These are phyloP conservation scores for Lypha dubia DNA, from an alignment of 2,888 invertebrate species.

Conservation along the genomic window DNA sequence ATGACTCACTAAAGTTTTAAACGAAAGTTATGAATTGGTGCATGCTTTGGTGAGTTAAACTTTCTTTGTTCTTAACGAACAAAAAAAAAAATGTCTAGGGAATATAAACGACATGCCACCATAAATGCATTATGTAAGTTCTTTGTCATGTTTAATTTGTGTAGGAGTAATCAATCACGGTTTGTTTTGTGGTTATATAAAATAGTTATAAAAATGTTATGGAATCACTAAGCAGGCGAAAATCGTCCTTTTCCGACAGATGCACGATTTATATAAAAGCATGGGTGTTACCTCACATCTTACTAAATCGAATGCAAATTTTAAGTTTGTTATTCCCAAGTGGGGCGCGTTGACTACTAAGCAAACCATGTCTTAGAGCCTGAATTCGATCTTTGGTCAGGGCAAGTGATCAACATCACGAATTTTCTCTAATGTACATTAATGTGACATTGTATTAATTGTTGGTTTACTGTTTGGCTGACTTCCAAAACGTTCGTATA, in stretches of 20 bases:
- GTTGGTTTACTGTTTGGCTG: too few species aligned
- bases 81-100: conserved; percentile 32
- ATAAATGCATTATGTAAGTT: conserved; percentile 1
- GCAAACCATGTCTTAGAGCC: too few species aligned
- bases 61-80: conserved; percentile 49
- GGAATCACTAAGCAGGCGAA: background rate
- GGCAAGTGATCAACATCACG: too few species aligned
- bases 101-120: conserved; percentile 17
- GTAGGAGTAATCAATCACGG: conserved; percentile 34
- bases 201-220: background rate
- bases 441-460: too few species aligned
- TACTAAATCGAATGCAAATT: too few species aligned
- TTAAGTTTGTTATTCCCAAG: too few species aligned
- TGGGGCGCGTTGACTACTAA: too few species aligned
- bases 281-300: background rate
- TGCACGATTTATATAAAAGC: background rate
- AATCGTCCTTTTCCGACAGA: background rate
- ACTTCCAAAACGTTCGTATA: too few species aligned
- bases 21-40: conserved; percentile 58
- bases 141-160: conserved; percentile 8
- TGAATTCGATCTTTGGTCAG: too few species aligned
- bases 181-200: background rate
- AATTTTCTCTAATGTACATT: too few species aligned
- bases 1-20: conserved; percentile 58
- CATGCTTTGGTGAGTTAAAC: conserved; percentile 24